phyloP scores from a whole-genome alignment of 2,113 vertebrate species.

The Apteryx owenii region DNA sequence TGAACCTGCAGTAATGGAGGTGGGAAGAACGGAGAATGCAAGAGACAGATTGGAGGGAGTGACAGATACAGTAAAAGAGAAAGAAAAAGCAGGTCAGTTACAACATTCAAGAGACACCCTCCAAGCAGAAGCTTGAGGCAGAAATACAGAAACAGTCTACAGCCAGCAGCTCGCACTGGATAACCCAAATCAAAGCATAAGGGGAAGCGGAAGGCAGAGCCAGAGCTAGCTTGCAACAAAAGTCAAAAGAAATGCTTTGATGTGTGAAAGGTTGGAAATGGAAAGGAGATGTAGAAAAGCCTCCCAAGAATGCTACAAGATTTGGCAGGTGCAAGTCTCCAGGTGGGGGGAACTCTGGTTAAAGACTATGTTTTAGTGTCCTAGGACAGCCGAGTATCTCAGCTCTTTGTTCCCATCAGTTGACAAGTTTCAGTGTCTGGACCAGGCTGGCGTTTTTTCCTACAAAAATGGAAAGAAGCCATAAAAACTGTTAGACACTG shows the following conservation, averaged over 20 bases:
- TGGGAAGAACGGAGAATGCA: background rate
- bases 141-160: conserved; percentile 48
- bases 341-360: background rate
- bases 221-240: conserved; percentile 64
- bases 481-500: conserved; percentile 31
- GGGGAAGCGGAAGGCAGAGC: conserved; percentile 31
- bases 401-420: conserved; percentile 52
- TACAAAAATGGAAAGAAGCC: conserved; percentile 59
- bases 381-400: conserved; percentile 41
- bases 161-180: conserved; percentile 47
- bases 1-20: conserved; percentile 82
- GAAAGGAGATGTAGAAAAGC: conserved; percentile 28
- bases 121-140: conserved; percentile 41
- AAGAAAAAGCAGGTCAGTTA: conserved; percentile 67
- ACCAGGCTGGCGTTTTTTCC: conserved; percentile 41
- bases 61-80: conserved; percentile 39
- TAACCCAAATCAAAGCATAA: conserved; percentile 60
- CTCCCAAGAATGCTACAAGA: conserved; percentile 17
- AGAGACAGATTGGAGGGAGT: conserved; percentile 14
- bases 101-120: conserved; percentile 20
- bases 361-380: conserved; percentile 35
- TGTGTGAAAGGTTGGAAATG: conserved; percentile 36
- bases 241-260: conserved; percentile 47
- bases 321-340: conserved; percentile 15
- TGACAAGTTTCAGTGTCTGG: conserved; percentile 48